Base-by-base conservation (phyloP, 2,113 vertebrate genomes). In the Callospermophilus lateralis region DNA sequence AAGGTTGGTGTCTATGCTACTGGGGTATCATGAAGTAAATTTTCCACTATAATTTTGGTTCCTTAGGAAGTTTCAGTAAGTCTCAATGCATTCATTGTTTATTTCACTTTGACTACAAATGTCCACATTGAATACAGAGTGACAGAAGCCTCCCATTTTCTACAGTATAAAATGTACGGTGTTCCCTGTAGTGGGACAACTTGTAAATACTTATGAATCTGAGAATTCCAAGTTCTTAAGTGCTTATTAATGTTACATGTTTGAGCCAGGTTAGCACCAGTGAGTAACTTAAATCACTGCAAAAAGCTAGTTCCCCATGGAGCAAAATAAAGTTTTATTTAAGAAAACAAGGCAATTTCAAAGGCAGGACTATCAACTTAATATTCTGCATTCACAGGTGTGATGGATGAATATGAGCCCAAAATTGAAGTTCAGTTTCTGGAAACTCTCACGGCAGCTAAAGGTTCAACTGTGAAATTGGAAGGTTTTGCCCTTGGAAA, bases 341-440 rank as follows among this genome's bases (percentile, higher is more conserved):
- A 9, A 61, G 39, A 37, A 70, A 76, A 39, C 0, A 22, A 37
- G 30, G 11, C 17, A 3, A 45, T 84, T 55, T 15, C n/a, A 13
- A 85, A 80, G 51, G 58, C 39, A 77, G 80, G 2, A 6, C 5
- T 45, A 8, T 16, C 39, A 1, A 30, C 0, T 9, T 83, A 94
- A 7, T 94, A 98, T 65, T 98, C 90, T 97, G 72, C 94, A 6
- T 97, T 97, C 91, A 1, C 85, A 99, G 99, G 99, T 97, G 99
- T 99, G 90, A 99, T 99, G 99, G 99, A 99, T 74, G 99, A 99
- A 98, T 99, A 99, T 15, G 99, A 99, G 98, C 99, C 99, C 77
- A 99, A 99, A 99, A 99, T 99, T 98, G 99, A 99, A 99, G 99
- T 99, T 97, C 99, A 99, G 98, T 99, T 99, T 98, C 99, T 99